These are phyloP conservation scores for Strix aluco DNA, from an alignment of 2,113 vertebrate species.

Conservation along the genomic window DNA sequence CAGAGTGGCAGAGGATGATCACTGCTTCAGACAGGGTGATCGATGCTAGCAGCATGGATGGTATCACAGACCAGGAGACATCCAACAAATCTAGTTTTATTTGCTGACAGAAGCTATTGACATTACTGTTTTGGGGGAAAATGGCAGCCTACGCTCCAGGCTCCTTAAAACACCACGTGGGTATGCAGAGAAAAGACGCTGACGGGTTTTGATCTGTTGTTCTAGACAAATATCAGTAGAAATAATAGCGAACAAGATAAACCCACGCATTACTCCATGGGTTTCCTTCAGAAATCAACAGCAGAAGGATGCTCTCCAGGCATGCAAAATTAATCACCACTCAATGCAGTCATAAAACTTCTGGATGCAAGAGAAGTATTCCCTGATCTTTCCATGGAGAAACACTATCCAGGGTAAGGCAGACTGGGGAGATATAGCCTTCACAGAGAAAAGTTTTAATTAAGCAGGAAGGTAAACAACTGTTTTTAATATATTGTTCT, in stretches of 20 bases:
- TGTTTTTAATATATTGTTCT: background rate
- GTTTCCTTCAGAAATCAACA: constrained; percentile 33
- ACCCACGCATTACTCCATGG: background rate
- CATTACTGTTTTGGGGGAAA: background rate
- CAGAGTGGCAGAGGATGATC: constrained; percentile 11
- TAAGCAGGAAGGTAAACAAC: constrained; percentile 37
- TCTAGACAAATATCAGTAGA: constrained; percentile 26
- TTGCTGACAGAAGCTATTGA: constrained; percentile 55
- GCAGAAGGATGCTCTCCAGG: constrained; percentile 25
- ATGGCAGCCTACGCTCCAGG: constrained; percentile 16
- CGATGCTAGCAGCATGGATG: constrained; percentile 34
- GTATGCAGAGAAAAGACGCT: background rate
- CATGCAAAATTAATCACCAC: constrained; percentile 19
- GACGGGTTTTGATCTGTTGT: background rate
- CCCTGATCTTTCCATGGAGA: constrained; percentile 24
- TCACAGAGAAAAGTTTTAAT: constrained; percentile 35
- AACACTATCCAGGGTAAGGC: background rate
- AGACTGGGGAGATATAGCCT: background rate
- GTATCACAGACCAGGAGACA: background rate
- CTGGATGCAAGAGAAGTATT: background rate
- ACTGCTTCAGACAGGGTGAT: constrained; percentile 32
- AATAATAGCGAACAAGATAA: constrained; percentile 24
- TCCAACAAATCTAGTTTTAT: constrained; percentile 26
- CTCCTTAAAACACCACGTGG: constrained; percentile 43
- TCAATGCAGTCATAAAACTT: background rate